Conservation (phyloP, 2,797 vertebrate species). For the Columba guinea region DNA sequence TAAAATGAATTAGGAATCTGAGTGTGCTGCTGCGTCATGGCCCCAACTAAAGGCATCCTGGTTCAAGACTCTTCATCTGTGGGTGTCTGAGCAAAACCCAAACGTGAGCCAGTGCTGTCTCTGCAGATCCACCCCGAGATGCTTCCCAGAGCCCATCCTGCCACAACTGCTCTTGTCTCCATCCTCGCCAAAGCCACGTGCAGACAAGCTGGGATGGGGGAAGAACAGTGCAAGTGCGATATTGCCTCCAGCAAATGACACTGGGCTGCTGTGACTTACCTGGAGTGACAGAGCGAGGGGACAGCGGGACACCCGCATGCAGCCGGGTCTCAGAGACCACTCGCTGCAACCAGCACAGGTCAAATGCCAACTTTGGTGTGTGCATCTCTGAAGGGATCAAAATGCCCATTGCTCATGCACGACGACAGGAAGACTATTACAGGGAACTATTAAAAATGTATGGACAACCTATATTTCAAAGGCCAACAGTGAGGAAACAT, state of each 20-base stretch:
- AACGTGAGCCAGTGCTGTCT: background rate
- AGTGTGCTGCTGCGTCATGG: background rate
- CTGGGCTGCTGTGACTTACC: background rate
- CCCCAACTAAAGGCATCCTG: background rate
- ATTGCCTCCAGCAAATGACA: background rate
- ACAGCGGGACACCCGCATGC: background rate
- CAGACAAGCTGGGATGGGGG: background rate
- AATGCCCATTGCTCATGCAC: background rate
- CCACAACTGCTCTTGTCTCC: background rate
- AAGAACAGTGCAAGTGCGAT: accelerated
- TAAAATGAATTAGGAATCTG: background rate
- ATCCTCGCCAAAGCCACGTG: accelerated
- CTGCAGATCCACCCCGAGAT: background rate
- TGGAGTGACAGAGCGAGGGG: background rate
- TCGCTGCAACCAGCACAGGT: background rate
- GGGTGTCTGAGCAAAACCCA: background rate
- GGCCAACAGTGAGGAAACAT: background rate
- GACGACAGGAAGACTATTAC: background rate
- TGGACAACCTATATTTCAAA: background rate
- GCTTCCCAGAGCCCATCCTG: background rate
- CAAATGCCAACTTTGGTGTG: background rate
- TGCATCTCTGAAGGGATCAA: background rate
- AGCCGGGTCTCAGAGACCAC: background rate
- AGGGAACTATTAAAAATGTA: background rate
- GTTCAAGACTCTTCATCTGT: background rate